Evolutionary conservation across 2,113 vertebrate genomes (phyloP), one percentile per base, ranked within the genome.

Genomic region (Lonchura striata): DNA sequence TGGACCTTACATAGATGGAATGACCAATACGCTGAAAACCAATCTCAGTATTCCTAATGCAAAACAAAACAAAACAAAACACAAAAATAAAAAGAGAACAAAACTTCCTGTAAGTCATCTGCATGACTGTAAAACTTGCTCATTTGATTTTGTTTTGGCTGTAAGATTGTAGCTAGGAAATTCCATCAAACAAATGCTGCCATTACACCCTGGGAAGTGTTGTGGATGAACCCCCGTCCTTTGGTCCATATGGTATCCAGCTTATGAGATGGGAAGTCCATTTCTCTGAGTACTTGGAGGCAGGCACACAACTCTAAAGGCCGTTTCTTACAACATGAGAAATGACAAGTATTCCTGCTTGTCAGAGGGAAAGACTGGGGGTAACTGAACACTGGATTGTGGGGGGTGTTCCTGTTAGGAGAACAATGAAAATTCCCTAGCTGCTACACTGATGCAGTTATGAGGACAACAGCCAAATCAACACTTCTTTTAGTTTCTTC

Each of bases 81-180:
- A 6, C 41, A 54, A 56, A 57, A 35, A 7, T 13, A 68, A 69
- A 52, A 82, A 7, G 4, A 75, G 68, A 82, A 11, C 9, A 56
- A 76, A 63, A 92, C 53, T 54, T 74, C 30, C 68, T 92, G 17
- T 63, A 86, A 90, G 54, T 77, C 44, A 60, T 82, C 90, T 96
- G 94, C 94, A 92, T 92, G 72, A 94, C 46, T 72, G 77, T 94
- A 96, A 94, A 96, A 97, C 95, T 94, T 95, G 94, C 35, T 90
- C 3, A 1, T 49, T 88, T 88, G 14, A 5, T 59, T 91, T 86
- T 54, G 19, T 53, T 90, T 92, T 92, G 76, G 88, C 85, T 42
- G 2, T 46, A 80, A 82, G 37, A 70, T 41, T 3, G 81, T 93
- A 96, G 90, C 93, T 94, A 91, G 96, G 95, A 97, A 96, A 88